Evolutionary conservation across 2,888 invertebrate species (phyloP).

Genomic region (Drosophila hamatofila): DNA sequence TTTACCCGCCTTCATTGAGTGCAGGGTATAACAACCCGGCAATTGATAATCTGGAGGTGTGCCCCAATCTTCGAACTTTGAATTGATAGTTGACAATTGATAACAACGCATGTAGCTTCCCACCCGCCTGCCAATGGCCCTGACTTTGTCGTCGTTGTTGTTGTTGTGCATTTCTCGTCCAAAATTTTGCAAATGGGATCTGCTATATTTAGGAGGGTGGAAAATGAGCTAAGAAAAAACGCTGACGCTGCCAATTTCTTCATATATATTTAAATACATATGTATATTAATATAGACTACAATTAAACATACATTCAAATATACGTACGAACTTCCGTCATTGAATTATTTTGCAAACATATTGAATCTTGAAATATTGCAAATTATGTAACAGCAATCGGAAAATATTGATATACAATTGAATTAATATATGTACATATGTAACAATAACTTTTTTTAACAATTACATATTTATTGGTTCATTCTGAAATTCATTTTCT

Average conservation of each 20-base stretch:
- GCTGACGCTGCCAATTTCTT: conserved; percentile 28
- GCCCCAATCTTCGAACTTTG: conserved; percentile 10
- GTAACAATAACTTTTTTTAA: neutral
- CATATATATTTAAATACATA: neutral
- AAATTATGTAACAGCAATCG: conserved; percentile 17
- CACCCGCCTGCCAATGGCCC: conserved; percentile 27
- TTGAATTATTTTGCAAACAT: neutral
- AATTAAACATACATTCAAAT: neutral
- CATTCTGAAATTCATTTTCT: neutral
- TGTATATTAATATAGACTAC: neutral
- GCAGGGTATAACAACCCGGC: conserved; percentile 2
- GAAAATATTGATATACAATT: neutral
- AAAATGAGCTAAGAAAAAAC: conserved; percentile 29
- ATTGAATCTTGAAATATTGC: neutral
- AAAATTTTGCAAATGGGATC: conserved; percentile 16
- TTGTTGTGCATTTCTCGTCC: conserved; percentile 29
- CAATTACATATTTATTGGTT: neutral
- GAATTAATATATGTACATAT: neutral
- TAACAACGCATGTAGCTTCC: conserved; percentile 17
- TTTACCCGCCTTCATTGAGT: neutral
- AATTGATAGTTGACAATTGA: conserved; percentile 40
- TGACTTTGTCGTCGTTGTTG: conserved; percentile 24
- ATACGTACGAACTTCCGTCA: neutral
- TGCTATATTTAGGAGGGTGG: conserved; percentile 48
- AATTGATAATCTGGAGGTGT: conserved; percentile 24